phyloP scores from a whole-genome alignment of 1,140 invertebrate genomes.

The Eupeodes corollae region DNA sequence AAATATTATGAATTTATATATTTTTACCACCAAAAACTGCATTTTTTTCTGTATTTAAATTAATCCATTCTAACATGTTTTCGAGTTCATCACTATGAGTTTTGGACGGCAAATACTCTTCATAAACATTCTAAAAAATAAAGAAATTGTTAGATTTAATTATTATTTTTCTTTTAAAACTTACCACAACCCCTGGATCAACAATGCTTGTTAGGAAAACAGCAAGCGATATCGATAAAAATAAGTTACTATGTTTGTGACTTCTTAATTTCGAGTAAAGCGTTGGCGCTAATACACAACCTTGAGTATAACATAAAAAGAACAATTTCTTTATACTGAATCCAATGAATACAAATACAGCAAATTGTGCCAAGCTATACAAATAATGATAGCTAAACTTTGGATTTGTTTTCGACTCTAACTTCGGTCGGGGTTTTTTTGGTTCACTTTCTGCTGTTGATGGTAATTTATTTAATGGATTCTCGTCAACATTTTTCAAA shows the following conservation, averaged over 20 bases:
- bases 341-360: slow-evolving; percentile 25
- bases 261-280: slow-evolving; percentile 33
- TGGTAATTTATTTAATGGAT: no score
- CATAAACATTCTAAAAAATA: slow-evolving; percentile 22
- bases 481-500: not conserved
- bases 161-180: slow-evolving; percentile 1
- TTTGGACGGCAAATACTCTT: slow-evolving; percentile 25
- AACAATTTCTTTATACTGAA: slow-evolving; percentile 30
- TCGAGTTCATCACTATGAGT: slow-evolving; percentile 20
- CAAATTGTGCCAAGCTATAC: slow-evolving; percentile 32
- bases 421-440: not conserved
- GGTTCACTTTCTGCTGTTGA: not conserved
- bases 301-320: slow-evolving; percentile 33
- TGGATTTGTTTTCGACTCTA: not conserved
- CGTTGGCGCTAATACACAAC: slow-evolving; percentile 32
- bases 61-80: slow-evolving; percentile 34
- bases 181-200: slow-evolving; percentile 30
- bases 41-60: slow-evolving; percentile 31
- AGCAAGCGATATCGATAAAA: slow-evolving; percentile 33
- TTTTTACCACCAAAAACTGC: slow-evolving; percentile 26
- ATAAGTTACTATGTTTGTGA: slow-evolving; percentile 27
- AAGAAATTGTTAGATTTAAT: not conserved
- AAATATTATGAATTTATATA: not conserved
- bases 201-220: slow-evolving; percentile 32
- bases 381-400: slow-evolving; percentile 21